Conservation (phyloP, 2,888 invertebrate genomes). For the Macrophya annulata region DNA sequence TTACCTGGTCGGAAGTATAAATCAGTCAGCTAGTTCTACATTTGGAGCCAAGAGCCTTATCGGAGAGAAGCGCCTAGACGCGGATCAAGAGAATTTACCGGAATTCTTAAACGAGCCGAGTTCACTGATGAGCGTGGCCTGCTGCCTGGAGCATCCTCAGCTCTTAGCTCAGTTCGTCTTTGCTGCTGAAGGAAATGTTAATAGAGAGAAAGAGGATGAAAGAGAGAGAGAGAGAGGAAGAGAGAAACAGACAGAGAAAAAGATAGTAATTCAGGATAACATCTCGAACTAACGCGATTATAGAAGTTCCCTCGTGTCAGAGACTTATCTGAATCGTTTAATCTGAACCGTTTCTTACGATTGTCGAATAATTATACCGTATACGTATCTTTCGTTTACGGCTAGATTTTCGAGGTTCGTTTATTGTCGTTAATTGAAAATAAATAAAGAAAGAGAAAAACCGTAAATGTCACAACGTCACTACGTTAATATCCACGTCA, state of each 20-base stretch:
- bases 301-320: slow-evolving; percentile 55
- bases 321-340: slow-evolving; percentile 43
- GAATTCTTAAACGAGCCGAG: slow-evolving; percentile 45
- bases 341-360: slow-evolving; percentile 51
- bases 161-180: slow-evolving; percentile 4
- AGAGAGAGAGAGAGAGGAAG: slow-evolving; percentile 40
- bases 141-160: slow-evolving; percentile 24
- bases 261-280: slow-evolving; percentile 56
- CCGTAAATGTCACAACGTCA: background rate
- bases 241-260: slow-evolving; percentile 44
- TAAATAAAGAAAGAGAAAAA: background rate
- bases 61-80: slow-evolving; percentile 44
- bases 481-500: background rate
- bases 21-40: slow-evolving; percentile 67
- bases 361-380: slow-evolving; percentile 49
- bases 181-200: slow-evolving; percentile 23
- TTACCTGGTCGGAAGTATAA: slow-evolving; percentile 75
- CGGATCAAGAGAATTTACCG: slow-evolving; percentile 52
- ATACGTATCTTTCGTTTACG: slow-evolving; percentile 52
- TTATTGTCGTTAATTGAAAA: slow-evolving; percentile 47
- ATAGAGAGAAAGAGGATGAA: slow-evolving; percentile 52
- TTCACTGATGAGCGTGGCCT: slow-evolving; percentile 58
- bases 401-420: slow-evolving; percentile 21
- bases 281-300: slow-evolving; percentile 60
- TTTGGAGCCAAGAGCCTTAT: slow-evolving; percentile 53